Evolutionary conservation across 1,140 invertebrate genomes (phyloP), one percentile per base, ranked within the genome.

Genomic region (Pachypsylla venusta): DNA sequence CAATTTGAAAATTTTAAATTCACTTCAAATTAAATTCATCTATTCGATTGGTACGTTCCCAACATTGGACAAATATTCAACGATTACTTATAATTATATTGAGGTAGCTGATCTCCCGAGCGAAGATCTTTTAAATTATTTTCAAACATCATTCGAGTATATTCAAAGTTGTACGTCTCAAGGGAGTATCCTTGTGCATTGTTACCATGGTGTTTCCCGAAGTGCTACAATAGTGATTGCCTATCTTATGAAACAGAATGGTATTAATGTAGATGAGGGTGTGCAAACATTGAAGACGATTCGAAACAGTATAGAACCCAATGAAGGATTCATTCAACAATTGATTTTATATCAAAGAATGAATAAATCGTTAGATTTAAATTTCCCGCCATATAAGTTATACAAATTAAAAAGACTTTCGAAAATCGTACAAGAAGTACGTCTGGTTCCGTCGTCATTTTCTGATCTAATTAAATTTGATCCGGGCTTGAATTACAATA

Each of bases 171-270:
- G 81, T 10, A 65, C 77, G 35, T 66, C 73, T 53, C 73, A 75
- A 26, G 80, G 81, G 16, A 79, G 71, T 61, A 75, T 89, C 2
- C 71, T 90, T 12, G 84, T 90, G 1, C 88, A 91, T 66, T 91
- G 88, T 71, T 87, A 89, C 66, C 89, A 82, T 67, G 88, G 88
- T 19, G 81, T 92, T n/a, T 91, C 88, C 1, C 74, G 89, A 59
- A 91, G 87, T 65, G 83, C 86, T 1, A 83, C 87, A 0, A 74
- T 90, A 2, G 81, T 92, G 0, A 84, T 90, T 61, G 87, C 84
- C 7, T 91, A 84, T 67, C 70, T 89, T 5, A 92, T 93, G 88
- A 82, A 87, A 66, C 88, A 88, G 64, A 79, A 85, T 67, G 68
- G 78, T 2, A 73, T 89, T 57, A 78, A 77, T 39, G 86, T 84